Base-by-base conservation (phyloP, 1,140 invertebrate genomes). In the Ceratoteleas bidentatus region DNA sequence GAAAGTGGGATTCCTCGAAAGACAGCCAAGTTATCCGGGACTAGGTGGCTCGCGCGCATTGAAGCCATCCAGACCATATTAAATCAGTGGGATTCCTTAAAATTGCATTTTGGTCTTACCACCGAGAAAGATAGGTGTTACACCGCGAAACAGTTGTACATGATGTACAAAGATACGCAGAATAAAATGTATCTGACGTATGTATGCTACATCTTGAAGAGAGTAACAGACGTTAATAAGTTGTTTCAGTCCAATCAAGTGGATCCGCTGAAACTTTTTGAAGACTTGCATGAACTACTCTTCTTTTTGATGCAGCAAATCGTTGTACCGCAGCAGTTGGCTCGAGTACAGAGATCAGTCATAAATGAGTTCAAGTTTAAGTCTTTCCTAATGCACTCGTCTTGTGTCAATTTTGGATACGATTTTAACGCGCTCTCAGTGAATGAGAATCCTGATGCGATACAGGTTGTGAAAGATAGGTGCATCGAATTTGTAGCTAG, bases 31-130 rank as follows among this genome's bases (percentile, higher is more conserved):
- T 72, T 86, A 32, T 83, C 69, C 10, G 83, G 73, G 65, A 85
- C 83, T 43, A 65, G 84, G 43, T 87, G 86, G 83, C 45, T 86
- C 4, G 77, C 85, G n/a, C 74, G 85, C 40, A 81, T 79, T 54
- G 33, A 85, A 69, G 78, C 85, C 61, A 70, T 89, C 38, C 13
- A 65, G 40, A 77, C 75, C 2, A 86, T 88, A 69, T 72, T 87
- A 11, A 60, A 85, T 24, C 84, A 87, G 43, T 87, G 84, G 84
- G 81, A 87, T 11, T 50, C 79, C 60, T 83, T 87, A 16, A 72
- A 85, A 54, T 9, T 81, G 33, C 64, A 85, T 47, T 89, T 87
- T 75, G 68, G 50, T 4, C 9, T 58, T 32, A 66, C 61, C 14
- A 8, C 40, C 11, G 61, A 72, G 2, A 60, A 45, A 11, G 66